Percentiles rank a stretch among this genome's conserved stretches.
phyloP scores from a whole-genome alignment of 2,888 invertebrate genomes.

The Xylota sylvarum region DNA sequence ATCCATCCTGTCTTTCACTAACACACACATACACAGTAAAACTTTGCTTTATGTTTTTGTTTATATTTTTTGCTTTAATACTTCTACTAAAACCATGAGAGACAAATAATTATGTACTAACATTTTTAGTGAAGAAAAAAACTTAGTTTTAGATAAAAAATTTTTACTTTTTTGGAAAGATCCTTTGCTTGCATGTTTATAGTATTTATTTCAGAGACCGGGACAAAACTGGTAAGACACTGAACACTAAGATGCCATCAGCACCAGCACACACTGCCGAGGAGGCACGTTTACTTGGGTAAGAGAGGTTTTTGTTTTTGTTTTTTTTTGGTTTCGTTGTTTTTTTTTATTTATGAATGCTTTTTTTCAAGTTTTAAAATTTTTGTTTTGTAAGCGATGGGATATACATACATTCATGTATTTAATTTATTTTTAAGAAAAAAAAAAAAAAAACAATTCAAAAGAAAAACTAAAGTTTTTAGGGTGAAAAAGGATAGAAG shows the following conservation, averaged over 20 bases:
- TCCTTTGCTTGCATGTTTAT: constrained; percentile 85
- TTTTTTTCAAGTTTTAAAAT: constrained; percentile 25
- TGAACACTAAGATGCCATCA: constrained; percentile 85
- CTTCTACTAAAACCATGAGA: constrained; percentile 18
- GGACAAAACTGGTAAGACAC: constrained; percentile 85
- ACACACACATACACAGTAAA: constrained; percentile 37
- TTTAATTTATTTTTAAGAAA: constrained; percentile 18
- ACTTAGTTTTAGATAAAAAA: constrained; percentile 50
- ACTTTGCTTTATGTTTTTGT: constrained; percentile 31
- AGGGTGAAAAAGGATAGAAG: not conserved
- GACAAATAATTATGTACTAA: constrained; percentile 10
- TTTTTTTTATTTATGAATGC: constrained; percentile 42
- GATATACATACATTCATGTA: constrained; percentile 40
- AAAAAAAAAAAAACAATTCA: not conserved
- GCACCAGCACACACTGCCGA: constrained; percentile 88
- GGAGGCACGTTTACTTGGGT: constrained; percentile 95
- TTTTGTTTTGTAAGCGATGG: constrained; percentile 46
- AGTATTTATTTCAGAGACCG: constrained; percentile 85
- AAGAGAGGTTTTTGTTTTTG: constrained; percentile 85
- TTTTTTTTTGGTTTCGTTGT: constrained; percentile 34
- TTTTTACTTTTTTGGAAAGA: constrained; percentile 76
- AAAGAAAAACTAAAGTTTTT: constrained; percentile 30
- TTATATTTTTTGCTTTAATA: constrained; percentile 25
- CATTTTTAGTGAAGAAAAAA: constrained; percentile 53
- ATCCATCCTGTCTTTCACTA: constrained; percentile 54